phyloP scores from a whole-genome alignment of 2,888 invertebrate genomes.

The Leptodirus hochenwartii region DNA sequence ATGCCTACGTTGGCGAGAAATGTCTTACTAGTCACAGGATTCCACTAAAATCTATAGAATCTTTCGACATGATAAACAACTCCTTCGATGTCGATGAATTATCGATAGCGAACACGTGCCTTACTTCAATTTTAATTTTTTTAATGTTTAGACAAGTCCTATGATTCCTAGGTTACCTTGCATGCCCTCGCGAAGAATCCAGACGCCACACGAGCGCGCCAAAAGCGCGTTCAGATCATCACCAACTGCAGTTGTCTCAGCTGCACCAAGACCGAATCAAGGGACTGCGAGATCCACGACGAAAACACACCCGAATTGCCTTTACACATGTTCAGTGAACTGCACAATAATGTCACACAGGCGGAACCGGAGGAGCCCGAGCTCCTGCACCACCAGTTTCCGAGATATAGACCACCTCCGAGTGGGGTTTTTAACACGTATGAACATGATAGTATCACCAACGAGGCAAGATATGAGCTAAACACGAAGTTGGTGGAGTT shows the following conservation, averaged over 20 bases:
- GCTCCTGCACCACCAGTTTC: conserved; percentile 13
- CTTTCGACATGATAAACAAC: no score
- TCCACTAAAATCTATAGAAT: no score
- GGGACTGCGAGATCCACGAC: conserved; percentile 28
- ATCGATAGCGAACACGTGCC: no score
- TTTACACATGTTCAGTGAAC: conserved; percentile 19
- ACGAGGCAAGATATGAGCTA: conserved; percentile 16
- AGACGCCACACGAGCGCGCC: conserved; percentile 31
- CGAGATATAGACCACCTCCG: neutral
- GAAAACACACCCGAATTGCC: conserved; percentile 30
- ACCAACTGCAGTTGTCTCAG: conserved; percentile 45
- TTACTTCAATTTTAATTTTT: no score
- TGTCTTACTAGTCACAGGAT: no score
- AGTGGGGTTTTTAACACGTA: neutral
- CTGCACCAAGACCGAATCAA: conserved; percentile 31
- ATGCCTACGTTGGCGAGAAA: no score
- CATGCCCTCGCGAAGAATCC: conserved; percentile 33
- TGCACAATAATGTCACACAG: conserved; percentile 16
- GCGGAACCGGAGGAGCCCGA: conserved; percentile 20
- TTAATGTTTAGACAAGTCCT: no score
- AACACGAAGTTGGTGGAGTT: conserved; percentile 17
- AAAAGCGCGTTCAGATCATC: conserved; percentile 44
- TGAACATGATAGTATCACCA: conserved; percentile 7
- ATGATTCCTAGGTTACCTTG: conserved; percentile 32
- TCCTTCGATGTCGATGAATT: no score